phyloP scores from a whole-genome alignment of 2,797 vertebrate genomes.

The Rhabdomys pumilio region DNA sequence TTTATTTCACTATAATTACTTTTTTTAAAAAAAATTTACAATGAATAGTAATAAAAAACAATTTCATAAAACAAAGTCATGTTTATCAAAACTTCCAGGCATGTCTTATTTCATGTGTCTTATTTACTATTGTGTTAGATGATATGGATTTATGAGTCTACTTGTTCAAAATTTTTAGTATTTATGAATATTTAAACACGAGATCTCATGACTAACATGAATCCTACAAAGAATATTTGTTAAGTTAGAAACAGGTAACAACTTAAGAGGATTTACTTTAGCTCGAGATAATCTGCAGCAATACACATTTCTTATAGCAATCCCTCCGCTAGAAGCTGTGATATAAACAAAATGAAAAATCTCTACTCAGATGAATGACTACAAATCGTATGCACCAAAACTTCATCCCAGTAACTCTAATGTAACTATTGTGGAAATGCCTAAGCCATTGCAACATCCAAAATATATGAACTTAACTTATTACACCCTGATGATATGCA shows the following conservation, averaged over 20 bases:
- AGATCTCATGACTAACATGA: conserved; percentile 36
- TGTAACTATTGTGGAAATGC: conserved; percentile 35
- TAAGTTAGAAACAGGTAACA: conserved; percentile 14
- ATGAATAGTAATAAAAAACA: not conserved
- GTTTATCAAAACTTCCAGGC: not conserved
- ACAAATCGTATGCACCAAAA: conserved; percentile 45
- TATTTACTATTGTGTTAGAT: not conserved
- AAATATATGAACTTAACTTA: conserved; percentile 65
- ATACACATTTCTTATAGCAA: conserved; percentile 8
- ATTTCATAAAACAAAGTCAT: not conserved
- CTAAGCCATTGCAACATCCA: conserved; percentile 27
- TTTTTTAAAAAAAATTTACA: conserved; percentile 54
- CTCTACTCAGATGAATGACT: not conserved
- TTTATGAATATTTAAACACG: conserved; percentile 7
- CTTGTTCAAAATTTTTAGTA: not conserved
- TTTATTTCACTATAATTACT: not conserved
- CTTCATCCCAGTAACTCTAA: conserved; percentile 31
- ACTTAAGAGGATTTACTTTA: conserved; percentile 9
- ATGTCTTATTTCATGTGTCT: not conserved
- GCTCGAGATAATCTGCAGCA: conserved; percentile 29
- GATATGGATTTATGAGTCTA: not conserved
- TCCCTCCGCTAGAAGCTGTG: not conserved
- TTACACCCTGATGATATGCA: conserved; percentile 71
- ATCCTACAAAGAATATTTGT: conserved; percentile 40
- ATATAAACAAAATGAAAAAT: conserved; percentile 66